Evolutionary conservation across 2,888 invertebrate species (phyloP).

Genomic region (Conistra vaccinii): DNA sequence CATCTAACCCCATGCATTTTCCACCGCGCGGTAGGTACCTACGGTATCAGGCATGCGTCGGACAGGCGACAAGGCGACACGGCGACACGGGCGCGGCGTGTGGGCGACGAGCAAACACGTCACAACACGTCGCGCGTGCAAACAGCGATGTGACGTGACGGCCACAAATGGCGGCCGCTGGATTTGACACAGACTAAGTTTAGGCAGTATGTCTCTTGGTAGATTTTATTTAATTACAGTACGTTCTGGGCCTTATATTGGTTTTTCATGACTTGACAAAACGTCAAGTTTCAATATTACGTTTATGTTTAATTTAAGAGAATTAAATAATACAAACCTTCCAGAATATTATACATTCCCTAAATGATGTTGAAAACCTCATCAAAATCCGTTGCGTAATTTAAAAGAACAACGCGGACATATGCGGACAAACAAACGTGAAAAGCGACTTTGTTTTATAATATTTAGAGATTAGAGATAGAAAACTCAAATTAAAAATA

Average conservation of each 20-base stretch:
- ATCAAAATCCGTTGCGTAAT: no score
- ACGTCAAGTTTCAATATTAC: no score
- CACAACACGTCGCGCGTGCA: constrained; percentile 56
- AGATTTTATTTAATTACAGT: neutral
- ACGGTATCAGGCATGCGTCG: constrained; percentile 40
- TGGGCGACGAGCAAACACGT: constrained; percentile 64
- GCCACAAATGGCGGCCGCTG: constrained; percentile 24
- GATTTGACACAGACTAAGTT: constrained; percentile 6
- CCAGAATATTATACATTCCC: no score
- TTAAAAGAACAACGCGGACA: no score
- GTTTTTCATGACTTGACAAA: no score
- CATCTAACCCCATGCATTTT: constrained; percentile 31
- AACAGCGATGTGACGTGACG: constrained; percentile 50
- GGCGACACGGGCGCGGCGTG: constrained; percentile 46
- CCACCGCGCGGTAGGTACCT: neutral
- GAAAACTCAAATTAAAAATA: no score
- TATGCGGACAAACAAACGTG: no score
- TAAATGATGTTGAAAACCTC: no score
- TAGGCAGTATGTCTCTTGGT: neutral
- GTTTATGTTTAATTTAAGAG: no score
- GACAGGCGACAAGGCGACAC: constrained; percentile 48
- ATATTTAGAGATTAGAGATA: no score
- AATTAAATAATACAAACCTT: no score
- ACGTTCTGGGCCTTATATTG: neutral
- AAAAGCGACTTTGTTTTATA: no score